phyloP scores from a whole-genome alignment of 2,888 invertebrate genomes.

The Standfussiana lucernea region DNA sequence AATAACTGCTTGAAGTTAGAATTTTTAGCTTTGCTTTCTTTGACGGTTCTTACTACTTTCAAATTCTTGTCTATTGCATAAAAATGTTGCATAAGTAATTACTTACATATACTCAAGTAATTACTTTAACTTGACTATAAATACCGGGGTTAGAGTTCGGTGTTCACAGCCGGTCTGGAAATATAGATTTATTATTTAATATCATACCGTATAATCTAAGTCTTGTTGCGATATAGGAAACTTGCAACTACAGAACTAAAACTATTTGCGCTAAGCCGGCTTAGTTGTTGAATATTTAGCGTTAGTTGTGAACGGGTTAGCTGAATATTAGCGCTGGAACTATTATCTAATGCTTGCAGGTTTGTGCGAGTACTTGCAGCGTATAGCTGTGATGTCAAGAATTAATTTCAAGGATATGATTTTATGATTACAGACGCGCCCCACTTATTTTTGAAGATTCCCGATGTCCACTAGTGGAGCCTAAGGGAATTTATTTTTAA shows the following conservation, averaged over 20 bases:
- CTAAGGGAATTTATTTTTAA: neutral
- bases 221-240: neutral
- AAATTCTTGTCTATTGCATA: no score
- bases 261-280: slow-evolving; percentile 21
- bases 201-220: neutral
- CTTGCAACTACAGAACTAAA: slow-evolving; percentile 19
- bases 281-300: slow-evolving; percentile 38
- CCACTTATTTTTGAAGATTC: neutral
- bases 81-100: no score
- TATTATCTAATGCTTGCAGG: slow-evolving; percentile 35
- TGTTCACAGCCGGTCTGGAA: neutral
- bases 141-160: neutral
- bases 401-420: neutral
- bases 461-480: neutral
- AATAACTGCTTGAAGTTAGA: no score
- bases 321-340: slow-evolving; percentile 40
- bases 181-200: neutral
- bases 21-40: no score
- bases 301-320: slow-evolving; percentile 31
- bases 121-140: no score
- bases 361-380: slow-evolving; percentile 27
- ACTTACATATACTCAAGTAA: no score
- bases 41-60: no score
- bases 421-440: neutral
- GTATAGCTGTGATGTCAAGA: neutral